Percentiles rank a stretch among this genome's conserved stretches.
Evolutionary conservation across 2,888 invertebrate genomes (phyloP).

Genomic region (Ceratothoa steindachneri): DNA sequence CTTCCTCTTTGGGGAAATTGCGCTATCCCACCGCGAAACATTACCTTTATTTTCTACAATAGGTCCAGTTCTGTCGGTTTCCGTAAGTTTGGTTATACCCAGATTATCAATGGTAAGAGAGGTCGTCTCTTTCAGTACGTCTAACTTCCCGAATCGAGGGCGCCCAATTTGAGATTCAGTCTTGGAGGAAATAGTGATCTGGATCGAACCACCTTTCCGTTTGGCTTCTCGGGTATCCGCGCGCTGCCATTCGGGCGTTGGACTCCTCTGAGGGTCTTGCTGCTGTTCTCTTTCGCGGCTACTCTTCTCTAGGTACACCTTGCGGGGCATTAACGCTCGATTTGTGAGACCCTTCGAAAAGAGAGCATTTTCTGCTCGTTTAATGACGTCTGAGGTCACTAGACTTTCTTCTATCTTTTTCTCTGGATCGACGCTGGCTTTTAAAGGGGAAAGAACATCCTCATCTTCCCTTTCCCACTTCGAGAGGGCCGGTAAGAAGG

Average conservation of each 20-base stretch:
- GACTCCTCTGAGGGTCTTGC: slow-evolving; percentile 22
- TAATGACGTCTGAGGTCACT: slow-evolving; percentile 38
- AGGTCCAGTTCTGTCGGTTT: background rate
- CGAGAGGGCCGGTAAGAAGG: slow-evolving; percentile 24
- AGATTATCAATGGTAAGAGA: background rate
- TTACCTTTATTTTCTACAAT: background rate
- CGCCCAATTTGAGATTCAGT: slow-evolving; percentile 42
- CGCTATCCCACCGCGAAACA: background rate
- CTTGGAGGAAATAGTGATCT: slow-evolving; percentile 46
- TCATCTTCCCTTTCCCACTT: slow-evolving; percentile 46
- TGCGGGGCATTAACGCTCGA: slow-evolving; percentile 24
- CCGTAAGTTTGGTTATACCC: too few relatives aligned
- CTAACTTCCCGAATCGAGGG: slow-evolving; percentile 21
- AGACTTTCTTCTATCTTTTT: slow-evolving; percentile 33
- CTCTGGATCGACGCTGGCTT: slow-evolving; percentile 15
- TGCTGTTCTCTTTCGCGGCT: slow-evolving; percentile 22
- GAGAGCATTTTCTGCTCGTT: slow-evolving; percentile 38
- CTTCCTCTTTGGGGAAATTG: background rate
- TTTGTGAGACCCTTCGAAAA: slow-evolving; percentile 21
- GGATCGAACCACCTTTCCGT: slow-evolving; percentile 37
- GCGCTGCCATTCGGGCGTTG: slow-evolving; percentile 33
- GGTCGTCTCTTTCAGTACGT: background rate
- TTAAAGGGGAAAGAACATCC: slow-evolving; percentile 20
- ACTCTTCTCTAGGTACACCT: slow-evolving; percentile 33
- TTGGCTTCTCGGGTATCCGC: slow-evolving; percentile 33